Base-by-base conservation (phyloP, 2,888 invertebrate genomes). In the Lasioglossum pauxillum region DNA sequence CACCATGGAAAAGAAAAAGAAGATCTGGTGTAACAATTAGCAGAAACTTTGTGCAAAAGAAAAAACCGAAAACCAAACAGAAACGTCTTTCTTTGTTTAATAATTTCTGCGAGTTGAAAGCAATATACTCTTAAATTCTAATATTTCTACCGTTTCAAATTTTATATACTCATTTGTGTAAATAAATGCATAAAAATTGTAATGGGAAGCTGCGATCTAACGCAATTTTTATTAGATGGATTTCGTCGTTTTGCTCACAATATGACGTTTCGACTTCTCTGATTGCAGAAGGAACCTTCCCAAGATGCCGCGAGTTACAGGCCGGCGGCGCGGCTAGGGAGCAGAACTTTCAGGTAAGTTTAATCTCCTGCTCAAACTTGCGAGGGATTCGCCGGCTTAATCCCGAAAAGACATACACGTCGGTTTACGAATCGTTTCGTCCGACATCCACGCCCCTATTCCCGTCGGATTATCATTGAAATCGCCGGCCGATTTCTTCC, bases 331-430 rank as follows among this genome's bases (percentile, higher is more conserved):
- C n/a, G 72, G n/a, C 74, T 35, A 69, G 49, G 73, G 27, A 35
- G 31, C 72, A 19, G 67, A 83, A 82, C 49, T 82, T 83, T 69
- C 80, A 67, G 80, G 85, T 82, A 80, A 89, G 88, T 89, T 78
- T 83, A 82, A 91, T 84, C 82, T 73, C 78, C 84, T 85, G 64
- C 53, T 72, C 73, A 85, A 86, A 88, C 84, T 88, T 69, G 77
- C 64, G 72, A 77, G 82, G 35, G 79, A 71, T 81, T 86, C 80
- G 78, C 82, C 85, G 84, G 82, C 78, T 91, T 89, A 88, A 89
- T 90, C 87, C 84, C 44, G 80, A 87, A 83, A 84, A 84, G 86
- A 86, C 87, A 89, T 84, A 90, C 89, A 83, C 79, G 86, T 79
- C 78, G 86, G 80, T 89, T 83, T 79, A 75, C 83, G 77, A 79